phyloP scores from a whole-genome alignment of 2,888 invertebrate genomes.

The Drosophila lutescens region DNA sequence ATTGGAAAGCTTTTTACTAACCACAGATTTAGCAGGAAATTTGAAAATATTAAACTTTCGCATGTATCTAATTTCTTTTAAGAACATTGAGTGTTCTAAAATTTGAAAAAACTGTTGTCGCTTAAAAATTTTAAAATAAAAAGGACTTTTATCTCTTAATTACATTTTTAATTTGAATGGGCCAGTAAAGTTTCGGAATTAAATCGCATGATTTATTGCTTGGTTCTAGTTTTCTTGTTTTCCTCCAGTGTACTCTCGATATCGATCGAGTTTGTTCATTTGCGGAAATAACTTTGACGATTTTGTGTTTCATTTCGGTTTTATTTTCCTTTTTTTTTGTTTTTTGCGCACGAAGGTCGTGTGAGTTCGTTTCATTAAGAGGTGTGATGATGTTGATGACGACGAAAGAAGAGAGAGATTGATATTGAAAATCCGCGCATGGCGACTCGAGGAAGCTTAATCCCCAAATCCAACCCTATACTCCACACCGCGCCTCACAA shows the following conservation, averaged over 20 bases:
- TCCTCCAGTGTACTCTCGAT: constrained; percentile 44
- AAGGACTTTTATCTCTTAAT: no score
- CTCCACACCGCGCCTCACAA: background rate
- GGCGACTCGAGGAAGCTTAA: constrained; percentile 29
- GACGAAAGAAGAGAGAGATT: constrained; percentile 34
- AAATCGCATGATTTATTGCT: background rate
- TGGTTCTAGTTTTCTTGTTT: constrained; percentile 27
- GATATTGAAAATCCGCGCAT: constrained; percentile 36
- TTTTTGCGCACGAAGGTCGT: constrained; percentile 76
- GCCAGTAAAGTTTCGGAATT: no score
- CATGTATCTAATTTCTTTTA: no score
- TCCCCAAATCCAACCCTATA: constrained; percentile 32
- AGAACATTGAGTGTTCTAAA: no score
- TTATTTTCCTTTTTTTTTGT: constrained; percentile 47
- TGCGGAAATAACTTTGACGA: constrained; percentile 81
- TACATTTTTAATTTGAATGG: no score
- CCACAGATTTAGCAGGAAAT: no score
- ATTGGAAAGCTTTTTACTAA: no score
- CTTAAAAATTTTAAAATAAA: no score
- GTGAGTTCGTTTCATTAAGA: constrained; percentile 79
- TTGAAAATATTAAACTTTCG: no score
- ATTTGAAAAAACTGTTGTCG: no score
- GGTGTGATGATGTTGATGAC: constrained; percentile 61
- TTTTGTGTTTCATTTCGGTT: constrained; percentile 59
- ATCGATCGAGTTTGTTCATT: constrained; percentile 76